Conservation (phyloP, 2,797 vertebrate species). For the Craterocephalus amniculus region DNA sequence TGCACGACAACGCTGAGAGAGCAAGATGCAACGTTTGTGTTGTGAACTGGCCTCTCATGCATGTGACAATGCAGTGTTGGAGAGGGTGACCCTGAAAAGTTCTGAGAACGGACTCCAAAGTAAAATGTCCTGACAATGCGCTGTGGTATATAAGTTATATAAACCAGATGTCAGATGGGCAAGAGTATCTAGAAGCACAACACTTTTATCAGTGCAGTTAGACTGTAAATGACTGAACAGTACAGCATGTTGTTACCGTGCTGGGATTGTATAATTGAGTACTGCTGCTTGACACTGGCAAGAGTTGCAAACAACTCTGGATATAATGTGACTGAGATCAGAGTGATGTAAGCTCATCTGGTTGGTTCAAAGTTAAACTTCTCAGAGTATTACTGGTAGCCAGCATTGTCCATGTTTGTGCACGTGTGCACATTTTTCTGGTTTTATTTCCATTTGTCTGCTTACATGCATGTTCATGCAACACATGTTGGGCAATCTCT, state of each 20-base stretch:
- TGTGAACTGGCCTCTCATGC: too few species aligned
- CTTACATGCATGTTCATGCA: conserved; percentile 2
- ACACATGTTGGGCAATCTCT: not conserved
- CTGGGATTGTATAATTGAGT: not conserved
- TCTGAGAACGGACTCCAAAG: too few species aligned
- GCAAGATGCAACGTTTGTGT: too few species aligned
- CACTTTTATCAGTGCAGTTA: conserved; percentile 2
- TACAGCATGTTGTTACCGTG: not conserved
- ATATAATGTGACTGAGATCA: conserved; percentile 19
- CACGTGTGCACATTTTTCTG: not conserved
- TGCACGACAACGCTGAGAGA: too few species aligned
- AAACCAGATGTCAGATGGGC: too few species aligned
- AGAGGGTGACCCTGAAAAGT: too few species aligned
- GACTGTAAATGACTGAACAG: conserved; percentile 3
- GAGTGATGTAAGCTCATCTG: conserved; percentile 19
- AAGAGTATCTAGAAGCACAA: not conserved
- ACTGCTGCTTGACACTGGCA: not conserved
- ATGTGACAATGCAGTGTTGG: too few species aligned
- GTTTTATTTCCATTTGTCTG: conserved; percentile 3
- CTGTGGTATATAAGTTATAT: too few species aligned
- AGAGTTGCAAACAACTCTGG: conserved; percentile 1
- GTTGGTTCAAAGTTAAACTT: conserved; percentile 59
- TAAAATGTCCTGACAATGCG: too few species aligned
- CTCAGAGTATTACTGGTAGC: conserved; percentile 30
- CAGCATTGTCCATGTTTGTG: not conserved